Evolutionary conservation across 2,888 invertebrate genomes (phyloP).

Genomic region (Neoaliturus tenellus): DNA sequence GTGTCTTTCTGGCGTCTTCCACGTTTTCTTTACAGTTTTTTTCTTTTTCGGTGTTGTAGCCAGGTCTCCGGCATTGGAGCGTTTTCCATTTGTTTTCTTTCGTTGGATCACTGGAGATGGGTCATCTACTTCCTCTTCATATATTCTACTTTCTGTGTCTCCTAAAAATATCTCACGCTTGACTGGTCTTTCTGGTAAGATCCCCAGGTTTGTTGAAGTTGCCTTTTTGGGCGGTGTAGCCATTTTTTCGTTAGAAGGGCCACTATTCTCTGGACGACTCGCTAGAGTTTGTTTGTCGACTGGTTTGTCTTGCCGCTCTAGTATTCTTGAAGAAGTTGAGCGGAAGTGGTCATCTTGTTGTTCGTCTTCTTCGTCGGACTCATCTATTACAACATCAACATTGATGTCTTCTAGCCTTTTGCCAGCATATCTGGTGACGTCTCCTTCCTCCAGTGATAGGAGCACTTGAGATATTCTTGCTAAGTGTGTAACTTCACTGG

Average conservation of each 20-base stretch:
- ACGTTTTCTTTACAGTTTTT: not conserved
- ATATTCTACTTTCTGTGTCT: too few relatives aligned
- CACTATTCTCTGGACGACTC: not conserved
- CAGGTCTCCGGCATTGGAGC: not conserved
- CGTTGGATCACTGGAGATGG: not conserved
- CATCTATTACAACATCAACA: not conserved
- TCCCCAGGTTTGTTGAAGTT: too few relatives aligned
- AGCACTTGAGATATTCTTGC: not conserved
- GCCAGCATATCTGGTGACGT: not conserved
- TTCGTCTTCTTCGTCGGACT: not conserved
- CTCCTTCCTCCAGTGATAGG: not conserved
- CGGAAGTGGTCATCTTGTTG: too few relatives aligned
- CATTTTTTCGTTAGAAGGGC: too few relatives aligned
- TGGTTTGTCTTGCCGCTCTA: not conserved
- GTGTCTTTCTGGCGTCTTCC: constrained; percentile 15
- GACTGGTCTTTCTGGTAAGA: too few relatives aligned
- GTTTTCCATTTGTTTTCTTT: not conserved
- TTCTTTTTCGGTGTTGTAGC: constrained; percentile 8
- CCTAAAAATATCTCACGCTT: too few relatives aligned
- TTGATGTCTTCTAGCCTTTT: not conserved
- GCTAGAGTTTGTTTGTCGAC: not conserved
- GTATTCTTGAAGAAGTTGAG: too few relatives aligned
- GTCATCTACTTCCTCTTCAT: not conserved
- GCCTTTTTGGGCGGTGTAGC: too few relatives aligned
- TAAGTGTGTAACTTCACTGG: constrained; percentile 14